Conservation (phyloP, 2,888 invertebrate species). For the Xestia xanthographa region DNA sequence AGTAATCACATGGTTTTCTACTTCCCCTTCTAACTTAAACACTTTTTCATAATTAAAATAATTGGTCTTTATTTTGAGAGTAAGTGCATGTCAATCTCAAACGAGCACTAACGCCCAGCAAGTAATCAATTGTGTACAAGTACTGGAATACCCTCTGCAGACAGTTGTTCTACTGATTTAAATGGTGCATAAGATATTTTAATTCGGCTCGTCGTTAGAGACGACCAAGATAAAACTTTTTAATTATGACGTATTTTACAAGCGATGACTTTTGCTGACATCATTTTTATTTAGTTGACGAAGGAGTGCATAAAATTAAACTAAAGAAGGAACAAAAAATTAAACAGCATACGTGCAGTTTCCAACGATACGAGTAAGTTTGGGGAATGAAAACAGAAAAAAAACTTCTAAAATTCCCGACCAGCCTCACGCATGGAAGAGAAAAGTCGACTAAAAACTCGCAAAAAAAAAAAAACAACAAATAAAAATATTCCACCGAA, state of each 20-base stretch:
- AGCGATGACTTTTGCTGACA: conserved; percentile 20
- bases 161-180: conserved; percentile 43
- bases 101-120: conserved; percentile 41
- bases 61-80: conserved; percentile 26
- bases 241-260: conserved; percentile 15
- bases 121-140: conserved; percentile 59
- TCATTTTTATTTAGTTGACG: conserved; percentile 13
- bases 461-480: conserved; percentile 40
- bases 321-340: conserved; percentile 37
- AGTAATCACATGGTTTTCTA: neutral
- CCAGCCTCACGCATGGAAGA: conserved; percentile 53
- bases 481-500: conserved; percentile 56
- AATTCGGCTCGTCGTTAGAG: conserved; percentile 57
- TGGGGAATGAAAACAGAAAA: conserved; percentile 28
- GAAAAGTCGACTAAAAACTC: conserved; percentile 34
- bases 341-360: conserved; percentile 43
- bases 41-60: neutral
- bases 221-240: conserved; percentile 38
- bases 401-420: conserved; percentile 45
- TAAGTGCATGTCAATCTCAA: conserved; percentile 34
- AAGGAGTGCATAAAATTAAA: conserved; percentile 16
- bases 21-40: neutral
- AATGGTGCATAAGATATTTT: conserved; percentile 66
- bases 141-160: conserved; percentile 39
- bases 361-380: conserved; percentile 53